Evolutionary conservation across 2,888 invertebrate species (phyloP), one percentile per base, ranked within the genome.

Genomic region (Linnaemya tessellans): DNA sequence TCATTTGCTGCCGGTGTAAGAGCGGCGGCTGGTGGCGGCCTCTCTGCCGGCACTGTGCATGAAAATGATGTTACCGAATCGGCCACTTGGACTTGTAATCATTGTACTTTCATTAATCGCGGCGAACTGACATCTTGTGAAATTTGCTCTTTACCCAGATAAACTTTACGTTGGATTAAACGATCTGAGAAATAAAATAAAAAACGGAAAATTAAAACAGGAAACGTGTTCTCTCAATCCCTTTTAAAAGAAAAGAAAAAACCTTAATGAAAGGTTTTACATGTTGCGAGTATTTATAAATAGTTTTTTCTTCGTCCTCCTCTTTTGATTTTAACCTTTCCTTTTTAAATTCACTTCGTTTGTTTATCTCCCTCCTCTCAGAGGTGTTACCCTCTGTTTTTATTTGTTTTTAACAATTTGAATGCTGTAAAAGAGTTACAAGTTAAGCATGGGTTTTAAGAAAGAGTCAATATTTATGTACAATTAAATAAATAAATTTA

Each of bases 81-180:
- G 49, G 92, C 92, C 71, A 91, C 92, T 77, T 99, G 99, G 98
- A 97, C 97, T 41, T 99, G 99, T 92, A 95, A 95, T 88, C 96
- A 97, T 90, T 99, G 99, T 94, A 99, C 99, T 86, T 99, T 96
- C 93, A 95, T 98, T 91, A 99, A 99, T 94, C 95, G 95, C 87
- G 94, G 95, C 86, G 95, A 95, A 86, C 94, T 94, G 87, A 94
- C 94, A 89, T 94, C 94, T 88, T 98, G 98, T 94, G 98, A 98
- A 93, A 98, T 98, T 94, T 98, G 98, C 94, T 96, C 95, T 91
- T 94, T 98, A 92, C 98, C 98, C 87, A 94, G 96, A 94, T 87
- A 88, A 87, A 82, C 70, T 74, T 77, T 56, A 65, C 41, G 35
- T 54, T 30, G 54, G 49, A 25, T 25, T 41, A 41, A 41, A 51